phyloP scores from a whole-genome alignment of 1,140 invertebrate species.

The Dryas iulia region DNA sequence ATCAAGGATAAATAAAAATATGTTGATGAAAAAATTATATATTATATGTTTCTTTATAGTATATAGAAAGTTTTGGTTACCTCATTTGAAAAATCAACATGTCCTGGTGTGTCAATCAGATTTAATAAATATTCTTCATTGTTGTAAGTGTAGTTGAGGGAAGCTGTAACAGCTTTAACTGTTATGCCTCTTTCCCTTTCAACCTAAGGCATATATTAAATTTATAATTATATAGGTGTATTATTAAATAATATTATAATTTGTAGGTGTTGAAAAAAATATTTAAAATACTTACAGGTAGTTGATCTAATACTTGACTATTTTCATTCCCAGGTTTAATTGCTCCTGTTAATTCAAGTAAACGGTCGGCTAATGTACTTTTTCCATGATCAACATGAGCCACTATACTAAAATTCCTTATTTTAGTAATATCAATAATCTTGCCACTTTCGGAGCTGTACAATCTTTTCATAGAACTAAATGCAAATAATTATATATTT shows the following conservation, averaged over 20 bases:
- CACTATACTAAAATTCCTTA: conserved; percentile 97
- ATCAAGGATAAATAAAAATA: not conserved
- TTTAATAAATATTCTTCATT: conserved; percentile 92
- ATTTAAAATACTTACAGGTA: conserved; percentile 74
- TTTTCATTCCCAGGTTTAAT: conserved; percentile 85
- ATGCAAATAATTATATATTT: too few species aligned
- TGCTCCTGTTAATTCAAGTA: conserved; percentile 94
- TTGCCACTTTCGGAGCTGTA: conserved; percentile 43
- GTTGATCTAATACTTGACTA: conserved; percentile 93
- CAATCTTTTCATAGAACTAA: conserved; percentile 32
- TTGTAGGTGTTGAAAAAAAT: not conserved
- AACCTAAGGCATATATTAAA: conserved; percentile 82
- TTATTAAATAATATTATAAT: too few species aligned
- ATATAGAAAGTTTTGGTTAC: conserved; percentile 79
- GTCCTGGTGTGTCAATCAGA: conserved; percentile 98
- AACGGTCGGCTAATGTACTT: conserved; percentile 95
- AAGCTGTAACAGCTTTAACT: conserved; percentile 98
- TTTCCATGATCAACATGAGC: conserved; percentile 99
- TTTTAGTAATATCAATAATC: conserved; percentile 79
- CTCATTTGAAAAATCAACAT: conserved; percentile 99
- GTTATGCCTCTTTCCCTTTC: conserved; percentile 98
- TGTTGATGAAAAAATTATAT: too few species aligned
- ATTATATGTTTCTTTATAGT: too few species aligned
- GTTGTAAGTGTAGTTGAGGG: conserved; percentile 88
- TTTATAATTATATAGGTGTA: not conserved